Evolutionary conservation across 1,140 invertebrate species (phyloP).

Genomic region (Apis dorsata): DNA sequence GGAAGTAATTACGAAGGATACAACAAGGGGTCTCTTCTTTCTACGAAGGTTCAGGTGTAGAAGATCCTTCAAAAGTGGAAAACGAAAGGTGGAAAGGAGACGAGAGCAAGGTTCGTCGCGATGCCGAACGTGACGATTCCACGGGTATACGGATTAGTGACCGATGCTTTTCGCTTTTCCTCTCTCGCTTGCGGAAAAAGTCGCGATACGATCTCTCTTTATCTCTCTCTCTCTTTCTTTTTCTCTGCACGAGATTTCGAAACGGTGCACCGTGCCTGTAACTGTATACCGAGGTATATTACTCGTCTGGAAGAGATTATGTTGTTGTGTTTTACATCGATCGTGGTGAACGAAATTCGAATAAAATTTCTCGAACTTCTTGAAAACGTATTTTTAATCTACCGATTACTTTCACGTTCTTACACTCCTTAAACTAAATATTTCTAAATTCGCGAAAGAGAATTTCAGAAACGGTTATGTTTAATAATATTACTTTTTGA

Average conservation of each 20-base stretch:
- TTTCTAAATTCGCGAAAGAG: too few species aligned
- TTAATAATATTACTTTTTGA: too few species aligned
- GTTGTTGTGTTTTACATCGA: background rate
- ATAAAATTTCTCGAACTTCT: too few species aligned
- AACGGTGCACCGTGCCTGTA: slow-evolving; percentile 15
- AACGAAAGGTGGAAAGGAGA: background rate
- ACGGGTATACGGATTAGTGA: slow-evolving; percentile 61
- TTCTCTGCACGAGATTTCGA: background rate
- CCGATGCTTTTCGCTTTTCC: slow-evolving; percentile 39
- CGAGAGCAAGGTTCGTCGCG: background rate
- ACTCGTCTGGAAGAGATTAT: background rate
- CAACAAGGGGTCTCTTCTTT: too few species aligned
- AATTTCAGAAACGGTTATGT: too few species aligned
- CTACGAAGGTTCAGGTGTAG: slow-evolving; percentile 40
- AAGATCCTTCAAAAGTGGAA: slow-evolving; percentile 1
- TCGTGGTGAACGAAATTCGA: background rate
- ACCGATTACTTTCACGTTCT: too few species aligned
- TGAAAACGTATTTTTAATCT: too few species aligned
- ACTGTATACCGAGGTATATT: slow-evolving; percentile 24
- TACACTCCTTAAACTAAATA: too few species aligned
- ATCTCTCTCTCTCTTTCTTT: background rate
- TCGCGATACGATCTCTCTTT: slow-evolving; percentile 52
- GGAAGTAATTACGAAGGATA: slow-evolving; percentile 63
- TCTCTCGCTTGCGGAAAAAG: slow-evolving; percentile 37
- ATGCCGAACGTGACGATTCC: slow-evolving; percentile 68